Evolutionary conservation across 2,113 vertebrate genomes (phyloP), one percentile per base, ranked within the genome.

Genomic region (Callopanchax toddi): DNA sequence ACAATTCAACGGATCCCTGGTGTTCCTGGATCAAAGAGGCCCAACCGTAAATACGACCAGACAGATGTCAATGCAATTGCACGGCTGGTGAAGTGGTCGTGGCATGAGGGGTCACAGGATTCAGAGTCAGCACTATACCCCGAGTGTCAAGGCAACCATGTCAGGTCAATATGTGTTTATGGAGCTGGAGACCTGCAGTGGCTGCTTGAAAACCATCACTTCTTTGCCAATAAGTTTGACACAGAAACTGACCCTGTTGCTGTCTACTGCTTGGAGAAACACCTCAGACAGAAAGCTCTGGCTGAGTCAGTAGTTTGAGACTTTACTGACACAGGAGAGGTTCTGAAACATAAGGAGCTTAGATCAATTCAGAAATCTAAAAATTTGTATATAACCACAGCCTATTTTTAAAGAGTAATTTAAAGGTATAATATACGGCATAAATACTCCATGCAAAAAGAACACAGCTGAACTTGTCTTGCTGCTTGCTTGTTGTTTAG

Each of bases 171-270:
- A 42, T 97, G 96, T 49, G 76, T 98, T 11, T 96, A 95, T 5
- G 95, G 94, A 9, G 91, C 56, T 0, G 95, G 95, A 16, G 96
- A 98, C 78, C 82, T 98, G 74, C 87, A 82, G 22, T 96, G 94
- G 94, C 81, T 98, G 56, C 22, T 92, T 17, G 68, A 65, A 15
- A 89, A 93, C 5, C 94, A 93, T 62, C 96, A 98, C 67, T 87
- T 97, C 11, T 97, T 97, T 86, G 96, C 94, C 64, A 97, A 97
- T 57, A 97, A 97, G 83, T 97, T 98, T 75, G 96, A 98, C 46
- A 54, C 54, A 0, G 91, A 95, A 8, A 71, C 84, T 0, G 94
- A 97, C 68, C 84, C 89, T 23, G 86, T 94, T 68, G 92, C 92
- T 13, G 54, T 97, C 45, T 93, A 93, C 52, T 97, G 95, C 65